Evolutionary conservation across 2,113 vertebrate genomes (phyloP).

Genomic region (Hydrolagus affinis): DNA sequence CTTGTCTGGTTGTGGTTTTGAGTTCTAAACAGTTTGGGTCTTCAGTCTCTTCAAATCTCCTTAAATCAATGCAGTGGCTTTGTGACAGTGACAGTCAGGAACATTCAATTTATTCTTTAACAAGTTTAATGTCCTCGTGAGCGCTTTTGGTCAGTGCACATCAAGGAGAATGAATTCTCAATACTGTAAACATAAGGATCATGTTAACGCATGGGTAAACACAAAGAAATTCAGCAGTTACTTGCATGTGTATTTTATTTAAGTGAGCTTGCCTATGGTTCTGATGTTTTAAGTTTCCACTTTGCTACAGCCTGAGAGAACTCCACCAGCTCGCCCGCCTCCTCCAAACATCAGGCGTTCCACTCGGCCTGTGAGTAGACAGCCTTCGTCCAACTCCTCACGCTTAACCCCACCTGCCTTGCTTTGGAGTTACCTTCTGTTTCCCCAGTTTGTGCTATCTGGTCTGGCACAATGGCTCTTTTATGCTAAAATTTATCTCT

Average conservation of each 20-base stretch:
- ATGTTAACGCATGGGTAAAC: neutral
- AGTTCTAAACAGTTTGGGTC: no score
- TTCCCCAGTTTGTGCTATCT: slow-evolving; percentile 42
- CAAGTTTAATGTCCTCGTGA: neutral
- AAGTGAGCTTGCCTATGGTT: slow-evolving; percentile 36
- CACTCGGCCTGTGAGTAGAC: slow-evolving; percentile 70
- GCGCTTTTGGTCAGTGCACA: neutral
- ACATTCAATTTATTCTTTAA: no score
- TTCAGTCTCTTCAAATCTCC: no score
- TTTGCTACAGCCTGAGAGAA: slow-evolving; percentile 66
- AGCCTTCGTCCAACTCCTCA: slow-evolving; percentile 34
- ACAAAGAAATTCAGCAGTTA: neutral
- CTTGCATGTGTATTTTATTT: slow-evolving; percentile 14
- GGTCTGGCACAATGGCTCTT: slow-evolving; percentile 43
- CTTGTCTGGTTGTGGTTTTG: no score
- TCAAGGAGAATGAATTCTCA: neutral
- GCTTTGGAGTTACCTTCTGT: slow-evolving; percentile 44
- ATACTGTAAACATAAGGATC: neutral
- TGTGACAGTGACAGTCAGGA: no score
- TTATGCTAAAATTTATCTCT: slow-evolving; percentile 44
- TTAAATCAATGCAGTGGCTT: no score
- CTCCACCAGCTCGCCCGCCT: slow-evolving; percentile 59
- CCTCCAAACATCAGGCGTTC: slow-evolving; percentile 69
- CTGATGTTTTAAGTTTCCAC: slow-evolving; percentile 57
- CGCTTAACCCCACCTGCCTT: slow-evolving; percentile 56